Conservation (phyloP, 2,797 vertebrate genomes). For the Propithecus deckenii region DNA sequence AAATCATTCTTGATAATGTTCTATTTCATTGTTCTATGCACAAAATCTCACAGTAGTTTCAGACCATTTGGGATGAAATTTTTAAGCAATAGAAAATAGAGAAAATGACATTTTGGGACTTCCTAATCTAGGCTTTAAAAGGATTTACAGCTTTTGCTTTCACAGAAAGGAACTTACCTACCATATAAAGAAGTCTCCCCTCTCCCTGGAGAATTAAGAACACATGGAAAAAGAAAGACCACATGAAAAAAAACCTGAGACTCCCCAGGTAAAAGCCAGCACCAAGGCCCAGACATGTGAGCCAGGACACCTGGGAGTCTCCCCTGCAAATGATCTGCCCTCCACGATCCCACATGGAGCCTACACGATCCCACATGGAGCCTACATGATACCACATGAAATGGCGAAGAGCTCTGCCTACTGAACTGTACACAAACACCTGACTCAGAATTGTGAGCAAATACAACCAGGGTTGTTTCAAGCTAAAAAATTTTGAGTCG, state of each 20-base stretch:
- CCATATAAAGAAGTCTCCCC: background rate
- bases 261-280: background rate
- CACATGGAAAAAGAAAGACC: background rate
- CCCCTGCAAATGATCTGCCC: background rate
- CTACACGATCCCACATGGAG: too few species aligned
- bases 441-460: background rate
- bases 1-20: background rate
- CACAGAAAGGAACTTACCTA: background rate
- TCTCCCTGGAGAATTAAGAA: background rate
- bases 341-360: too few species aligned
- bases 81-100: background rate
- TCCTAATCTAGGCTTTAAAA: background rate
- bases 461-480: background rate
- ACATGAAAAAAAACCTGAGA: background rate
- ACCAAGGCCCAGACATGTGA: too few species aligned
- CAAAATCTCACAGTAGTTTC: background rate
- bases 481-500: background rate
- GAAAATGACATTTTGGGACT: background rate
- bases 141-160: background rate
- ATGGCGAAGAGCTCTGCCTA: background rate
- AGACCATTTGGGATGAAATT: background rate
- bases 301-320: background rate
- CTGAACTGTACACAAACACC: background rate
- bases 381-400: too few species aligned
- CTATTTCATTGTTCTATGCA: background rate